Evolutionary conservation across 1,140 invertebrate species (phyloP), one percentile per base, ranked within the genome.

Genomic region (Drosophila burlai): DNA sequence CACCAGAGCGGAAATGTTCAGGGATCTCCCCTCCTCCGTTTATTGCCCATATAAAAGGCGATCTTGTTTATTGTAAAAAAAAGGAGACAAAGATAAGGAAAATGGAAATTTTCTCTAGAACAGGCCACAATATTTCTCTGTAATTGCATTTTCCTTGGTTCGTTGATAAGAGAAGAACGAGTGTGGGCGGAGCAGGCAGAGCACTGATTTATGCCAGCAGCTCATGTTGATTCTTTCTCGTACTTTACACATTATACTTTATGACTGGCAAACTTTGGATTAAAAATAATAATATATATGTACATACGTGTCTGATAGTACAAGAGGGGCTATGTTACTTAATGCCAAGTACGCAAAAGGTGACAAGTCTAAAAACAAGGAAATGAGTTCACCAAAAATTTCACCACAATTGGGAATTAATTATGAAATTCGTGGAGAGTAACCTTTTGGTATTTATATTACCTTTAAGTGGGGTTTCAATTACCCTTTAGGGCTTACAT

Each of bases 131-230:
- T 55, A 75, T 38, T 73, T 47, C 7, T 68, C 47, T 74, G 67
- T 83, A 77, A 77, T 76, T 80, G 67, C 47, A 42, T 54, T 72
- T 58, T 55, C 54, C 29, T 52, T 34, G 29, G 24, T 38, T 34
- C 13, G n/a, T 62, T 85, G 81, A 84, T 84, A 83, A 83, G 68
- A 43, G 18, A 38, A 43, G 24, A 11, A 24, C 3, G 13, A 47
- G 24, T 4, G 6, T 4, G 6, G 34, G 26, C 5, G 5, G 15
- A 43, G 42, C 7, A 18, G 21, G 7, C n/a, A 10, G n/a, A 18
- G 38, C 57, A 49, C 46, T 81, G 68, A 86, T 78, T 86, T 85
- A 85, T 77, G 73, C 60, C 74, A 55, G 34, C 67, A 50, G 67
- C 73, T 66, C 29, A 73, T 77, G 61, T 77, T 79, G 73, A 76